Conservation (phyloP, 2,113 vertebrate species). For the Neodontobutis hainanensis region DNA sequence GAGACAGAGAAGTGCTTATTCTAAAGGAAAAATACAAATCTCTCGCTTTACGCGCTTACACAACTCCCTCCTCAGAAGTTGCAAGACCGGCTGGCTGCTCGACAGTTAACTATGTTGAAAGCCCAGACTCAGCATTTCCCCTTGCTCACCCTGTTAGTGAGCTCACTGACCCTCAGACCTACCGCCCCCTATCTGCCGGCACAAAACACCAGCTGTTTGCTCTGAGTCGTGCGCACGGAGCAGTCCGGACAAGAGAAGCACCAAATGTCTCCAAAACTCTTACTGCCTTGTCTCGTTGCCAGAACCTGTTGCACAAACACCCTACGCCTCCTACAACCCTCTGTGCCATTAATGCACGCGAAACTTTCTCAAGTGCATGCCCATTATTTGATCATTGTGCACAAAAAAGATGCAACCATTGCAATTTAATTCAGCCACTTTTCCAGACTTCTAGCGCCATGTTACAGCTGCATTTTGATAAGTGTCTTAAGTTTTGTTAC, state of each 20-base stretch:
- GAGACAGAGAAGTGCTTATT: conserved; percentile 61
- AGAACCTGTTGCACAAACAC: conserved; percentile 31
- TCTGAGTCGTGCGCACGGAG: conserved; percentile 40
- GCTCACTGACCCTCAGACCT: conserved; percentile 69
- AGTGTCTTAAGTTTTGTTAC: conserved; percentile 60
- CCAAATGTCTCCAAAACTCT: neutral
- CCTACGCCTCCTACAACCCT: neutral
- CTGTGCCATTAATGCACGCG: conserved; percentile 9
- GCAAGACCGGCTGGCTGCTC: conserved; percentile 71
- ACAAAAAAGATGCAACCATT: conserved; percentile 27
- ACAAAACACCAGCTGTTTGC: conserved; percentile 55
- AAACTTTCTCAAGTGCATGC: conserved; percentile 41
- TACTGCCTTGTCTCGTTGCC: neutral
- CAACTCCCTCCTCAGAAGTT: conserved; percentile 73
- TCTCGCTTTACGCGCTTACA: conserved; percentile 67
- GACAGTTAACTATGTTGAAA: conserved; percentile 70
- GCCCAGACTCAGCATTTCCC: conserved; percentile 73
- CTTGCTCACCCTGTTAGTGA: conserved; percentile 65
- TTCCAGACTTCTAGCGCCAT: conserved; percentile 9
- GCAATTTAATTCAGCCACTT: conserved; percentile 18
- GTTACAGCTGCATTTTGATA: conserved; percentile 2
- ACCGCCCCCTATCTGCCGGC: conserved; percentile 79
- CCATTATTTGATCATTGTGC: conserved; percentile 31
- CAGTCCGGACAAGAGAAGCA: conserved; percentile 34
- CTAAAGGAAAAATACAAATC: conserved; percentile 30